A percentile compares a stretch with the other conserved stretches of the same genome.
Conservation (phyloP, 2,888 invertebrate species). For the Drosophila siamana region DNA sequence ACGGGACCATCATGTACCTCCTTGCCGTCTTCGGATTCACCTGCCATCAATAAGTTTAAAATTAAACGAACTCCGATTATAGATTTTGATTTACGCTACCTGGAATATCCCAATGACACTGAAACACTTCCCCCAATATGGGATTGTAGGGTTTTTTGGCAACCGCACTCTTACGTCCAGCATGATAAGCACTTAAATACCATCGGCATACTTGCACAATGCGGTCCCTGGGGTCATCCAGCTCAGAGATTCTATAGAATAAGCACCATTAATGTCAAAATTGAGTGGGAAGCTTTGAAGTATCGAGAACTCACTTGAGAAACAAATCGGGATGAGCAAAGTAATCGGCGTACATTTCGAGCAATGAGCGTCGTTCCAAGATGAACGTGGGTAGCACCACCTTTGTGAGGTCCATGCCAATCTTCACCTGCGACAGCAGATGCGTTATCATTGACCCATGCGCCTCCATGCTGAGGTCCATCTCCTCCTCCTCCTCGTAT, state of each 20-base stretch:
- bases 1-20: conserved; percentile 93
- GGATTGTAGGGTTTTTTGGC: conserved; percentile 99
- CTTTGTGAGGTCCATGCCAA: conserved; percentile 99
- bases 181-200: conserved; percentile 99
- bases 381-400: conserved; percentile 99
- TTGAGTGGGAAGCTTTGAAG: background rate
- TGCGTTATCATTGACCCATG: conserved; percentile 99
- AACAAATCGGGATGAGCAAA: conserved; percentile 99
- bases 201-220: conserved; percentile 98
- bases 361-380: conserved; percentile 96
- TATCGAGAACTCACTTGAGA: conserved; percentile 88
- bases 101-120: conserved; percentile 93
- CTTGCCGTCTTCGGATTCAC: conserved; percentile 64
- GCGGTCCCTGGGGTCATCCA: conserved; percentile 93
- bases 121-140: conserved; percentile 97
- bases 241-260: conserved; percentile 92
- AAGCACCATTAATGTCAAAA: background rate
- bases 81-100: conserved; percentile 61
- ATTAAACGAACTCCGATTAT: background rate
- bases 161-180: conserved; percentile 97
- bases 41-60: conserved; percentile 26
- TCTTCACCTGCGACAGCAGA: conserved; percentile 98
- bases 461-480: conserved; percentile 96
- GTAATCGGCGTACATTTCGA: conserved; percentile 99
- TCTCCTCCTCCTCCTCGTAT: conserved; percentile 95